Evolutionary conservation across 64 coral and sea anemone species (phyloP).

Genomic region (Dendronephthya gigantea): DNA sequence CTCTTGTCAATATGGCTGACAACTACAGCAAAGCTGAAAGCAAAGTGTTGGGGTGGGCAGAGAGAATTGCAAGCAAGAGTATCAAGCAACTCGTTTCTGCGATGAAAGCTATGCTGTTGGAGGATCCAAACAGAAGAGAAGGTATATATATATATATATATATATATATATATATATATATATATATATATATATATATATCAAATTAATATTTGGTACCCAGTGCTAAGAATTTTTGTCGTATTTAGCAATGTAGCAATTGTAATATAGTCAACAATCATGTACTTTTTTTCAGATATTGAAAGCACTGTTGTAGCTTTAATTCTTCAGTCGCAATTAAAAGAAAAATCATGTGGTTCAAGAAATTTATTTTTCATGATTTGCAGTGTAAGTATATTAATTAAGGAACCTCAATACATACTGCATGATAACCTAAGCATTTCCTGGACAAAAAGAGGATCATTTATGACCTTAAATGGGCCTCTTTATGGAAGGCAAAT

Average conservation of each 20-base stretch:
- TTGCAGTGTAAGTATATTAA: neutral
- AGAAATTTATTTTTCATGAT: neutral
- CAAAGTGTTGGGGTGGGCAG: constrained; percentile 1
- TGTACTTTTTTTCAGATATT: neutral
- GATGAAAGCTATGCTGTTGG: neutral
- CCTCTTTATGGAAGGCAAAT: neutral
- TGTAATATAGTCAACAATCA: neutral
- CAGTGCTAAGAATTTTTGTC: too few species aligned
- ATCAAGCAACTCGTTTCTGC: neutral
- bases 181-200: neutral
- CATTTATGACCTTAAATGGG: too few species aligned
- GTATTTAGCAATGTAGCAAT: too few species aligned
- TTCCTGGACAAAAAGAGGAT: neutral
- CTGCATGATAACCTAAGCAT: neutral
- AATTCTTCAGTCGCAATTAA: neutral
- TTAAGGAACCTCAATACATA: neutral
- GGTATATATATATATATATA: neutral
- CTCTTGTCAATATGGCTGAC: neutral
- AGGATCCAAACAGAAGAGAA: neutral
- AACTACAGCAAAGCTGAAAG: neutral
- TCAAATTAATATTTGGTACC: neutral
- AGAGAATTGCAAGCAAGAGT: neutral
- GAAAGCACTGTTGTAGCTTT: neutral
- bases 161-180: too few species aligned
- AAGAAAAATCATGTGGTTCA: neutral